Evolutionary conservation across 2,888 invertebrate genomes (phyloP).

Genomic region (Catonia carolina): DNA sequence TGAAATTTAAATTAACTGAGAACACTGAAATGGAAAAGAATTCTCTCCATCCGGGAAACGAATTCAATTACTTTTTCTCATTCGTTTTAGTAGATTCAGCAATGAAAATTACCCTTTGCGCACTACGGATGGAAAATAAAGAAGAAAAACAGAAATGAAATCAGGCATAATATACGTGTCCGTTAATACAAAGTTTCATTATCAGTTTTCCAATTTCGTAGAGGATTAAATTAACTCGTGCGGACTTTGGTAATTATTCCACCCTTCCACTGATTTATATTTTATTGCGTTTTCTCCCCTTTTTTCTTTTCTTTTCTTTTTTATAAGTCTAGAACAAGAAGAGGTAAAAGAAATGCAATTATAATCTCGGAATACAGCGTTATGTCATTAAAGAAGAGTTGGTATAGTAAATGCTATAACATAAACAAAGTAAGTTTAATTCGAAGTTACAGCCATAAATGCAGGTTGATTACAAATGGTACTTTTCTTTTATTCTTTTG

Average conservation of each 20-base stretch:
- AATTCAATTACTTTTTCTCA: constrained; percentile 21
- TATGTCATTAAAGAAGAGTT: neutral
- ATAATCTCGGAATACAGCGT: neutral
- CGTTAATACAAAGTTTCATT: neutral
- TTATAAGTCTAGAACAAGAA: neutral
- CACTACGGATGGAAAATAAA: constrained; percentile 15
- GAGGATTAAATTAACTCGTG: constrained; percentile 18
- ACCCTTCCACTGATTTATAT: constrained; percentile 15
- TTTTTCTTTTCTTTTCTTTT: neutral
- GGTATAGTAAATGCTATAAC: neutral
- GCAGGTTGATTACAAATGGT: too few relatives aligned
- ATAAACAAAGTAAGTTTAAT: too few relatives aligned
- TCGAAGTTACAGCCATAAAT: neutral
- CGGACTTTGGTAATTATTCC: constrained; percentile 4
- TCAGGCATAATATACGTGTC: constrained; percentile 14
- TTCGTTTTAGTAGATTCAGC: constrained; percentile 21
- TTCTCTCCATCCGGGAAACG: neutral
- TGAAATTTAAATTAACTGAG: constrained; percentile 22
- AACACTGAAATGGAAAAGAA: constrained; percentile 1
- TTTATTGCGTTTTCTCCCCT: constrained; percentile 1
- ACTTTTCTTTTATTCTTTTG: neutral
- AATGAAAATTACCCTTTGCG: constrained; percentile 24
- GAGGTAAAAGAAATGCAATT: neutral
- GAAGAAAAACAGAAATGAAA: constrained; percentile 12
- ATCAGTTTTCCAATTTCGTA: constrained; percentile 4